These are phyloP conservation scores for Drosophila seguyi DNA, from an alignment of 1,140 invertebrate genomes.

Conservation along the genomic window DNA sequence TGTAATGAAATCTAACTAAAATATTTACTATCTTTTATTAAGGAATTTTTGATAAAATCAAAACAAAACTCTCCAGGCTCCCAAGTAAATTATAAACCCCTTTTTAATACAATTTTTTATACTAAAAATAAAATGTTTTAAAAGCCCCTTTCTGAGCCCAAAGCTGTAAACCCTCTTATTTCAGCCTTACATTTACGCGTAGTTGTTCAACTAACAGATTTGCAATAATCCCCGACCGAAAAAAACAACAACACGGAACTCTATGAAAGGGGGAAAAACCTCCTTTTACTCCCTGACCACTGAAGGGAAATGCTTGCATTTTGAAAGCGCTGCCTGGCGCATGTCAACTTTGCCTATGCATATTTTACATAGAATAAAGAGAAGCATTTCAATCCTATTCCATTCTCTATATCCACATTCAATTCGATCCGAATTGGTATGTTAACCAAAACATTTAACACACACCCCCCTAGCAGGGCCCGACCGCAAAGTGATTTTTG, in stretches of 20 bases:
- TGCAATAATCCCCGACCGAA: background rate
- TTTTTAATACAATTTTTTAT: background rate
- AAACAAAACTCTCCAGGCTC: background rate
- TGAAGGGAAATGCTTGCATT: slow-evolving; percentile 14
- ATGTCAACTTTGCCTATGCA: slow-evolving; percentile 46
- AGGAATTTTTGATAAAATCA: too few relatives aligned
- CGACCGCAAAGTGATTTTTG: slow-evolving; percentile 54
- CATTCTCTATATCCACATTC: background rate
- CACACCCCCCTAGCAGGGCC: slow-evolving; percentile 2
- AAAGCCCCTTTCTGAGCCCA: background rate
- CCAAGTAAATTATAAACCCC: background rate
- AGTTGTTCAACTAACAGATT: slow-evolving; percentile 1
- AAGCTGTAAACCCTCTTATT: background rate
- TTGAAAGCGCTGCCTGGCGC: background rate
- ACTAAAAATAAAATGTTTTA: too few relatives aligned
- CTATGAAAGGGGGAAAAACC: slow-evolving; percentile 15
- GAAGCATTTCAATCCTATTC: slow-evolving; percentile 11
- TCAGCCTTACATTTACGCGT: slow-evolving; percentile 5
- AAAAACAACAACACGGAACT: slow-evolving; percentile 25
- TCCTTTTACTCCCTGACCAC: slow-evolving; percentile 42
- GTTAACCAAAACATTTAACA: slow-evolving; percentile 34
- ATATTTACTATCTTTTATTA: background rate
- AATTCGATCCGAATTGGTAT: background rate
- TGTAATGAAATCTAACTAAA: background rate
- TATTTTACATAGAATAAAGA: slow-evolving; percentile 35